Conservation (phyloP, 1,140 invertebrate genomes). For the Drosophila orena region DNA sequence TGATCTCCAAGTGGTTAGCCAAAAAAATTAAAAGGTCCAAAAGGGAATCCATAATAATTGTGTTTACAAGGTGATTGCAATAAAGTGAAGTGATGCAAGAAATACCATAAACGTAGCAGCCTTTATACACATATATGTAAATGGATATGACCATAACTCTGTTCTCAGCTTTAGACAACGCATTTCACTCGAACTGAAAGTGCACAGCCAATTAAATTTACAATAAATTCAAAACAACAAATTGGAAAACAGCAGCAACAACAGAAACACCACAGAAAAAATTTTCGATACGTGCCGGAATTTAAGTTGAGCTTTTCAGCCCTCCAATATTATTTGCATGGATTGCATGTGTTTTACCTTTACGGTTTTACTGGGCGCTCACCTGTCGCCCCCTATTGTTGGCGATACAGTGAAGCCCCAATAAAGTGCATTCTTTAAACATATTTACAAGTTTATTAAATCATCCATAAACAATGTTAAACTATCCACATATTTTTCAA, state of each 20-base stretch:
- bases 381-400: not conserved
- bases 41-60: constrained; percentile 31
- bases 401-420: constrained; percentile 6
- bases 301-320: constrained; percentile 59
- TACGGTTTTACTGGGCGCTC: constrained; percentile 24
- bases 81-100: constrained; percentile 22
- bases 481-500: not conserved
- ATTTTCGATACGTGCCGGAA: constrained; percentile 69
- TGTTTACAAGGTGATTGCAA: constrained; percentile 31
- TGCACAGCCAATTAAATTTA: constrained; percentile 51
- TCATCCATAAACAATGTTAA: too few relatives aligned
- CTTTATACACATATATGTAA: not conserved
- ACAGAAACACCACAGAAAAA: constrained; percentile 38
- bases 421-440: not conserved
- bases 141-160: not conserved
- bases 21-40: constrained; percentile 28
- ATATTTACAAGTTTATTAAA: not conserved
- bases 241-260: constrained; percentile 45
- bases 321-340: constrained; percentile 74
- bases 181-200: constrained; percentile 55
- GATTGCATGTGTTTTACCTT: constrained; percentile 42
- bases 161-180: constrained; percentile 7
- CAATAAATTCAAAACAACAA: constrained; percentile 34
- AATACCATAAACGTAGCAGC: not conserved
- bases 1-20: constrained; percentile 41